Conservation (phyloP, 2,113 vertebrate genomes). For the Lathamus discolor region DNA sequence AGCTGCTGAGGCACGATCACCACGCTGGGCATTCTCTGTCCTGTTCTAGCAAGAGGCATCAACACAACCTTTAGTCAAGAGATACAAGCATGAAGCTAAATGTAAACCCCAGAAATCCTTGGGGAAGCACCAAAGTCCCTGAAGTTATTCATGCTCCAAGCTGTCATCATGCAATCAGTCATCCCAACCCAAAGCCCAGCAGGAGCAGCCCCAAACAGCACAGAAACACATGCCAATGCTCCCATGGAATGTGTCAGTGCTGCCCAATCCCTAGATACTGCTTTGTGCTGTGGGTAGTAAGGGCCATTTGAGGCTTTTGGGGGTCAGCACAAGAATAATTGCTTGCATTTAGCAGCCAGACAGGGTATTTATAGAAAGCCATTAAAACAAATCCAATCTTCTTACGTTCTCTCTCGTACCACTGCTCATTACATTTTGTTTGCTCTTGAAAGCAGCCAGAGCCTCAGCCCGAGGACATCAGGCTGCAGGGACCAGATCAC, state of each 20-base stretch:
- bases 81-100: neutral
- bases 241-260: neutral
- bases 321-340: neutral
- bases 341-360: neutral
- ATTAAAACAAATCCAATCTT: conserved; percentile 7
- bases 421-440: neutral
- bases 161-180: neutral
- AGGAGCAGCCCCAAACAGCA: neutral
- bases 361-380: conserved; percentile 21
- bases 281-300: neutral
- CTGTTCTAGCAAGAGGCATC: neutral
- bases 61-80: neutral
- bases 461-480: neutral
- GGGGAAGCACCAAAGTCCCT: neutral
- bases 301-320: neutral
- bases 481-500: neutral
- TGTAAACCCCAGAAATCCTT: neutral
- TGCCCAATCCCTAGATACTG: rapidly evolving
- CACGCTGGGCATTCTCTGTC: neutral
- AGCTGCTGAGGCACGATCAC: neutral
- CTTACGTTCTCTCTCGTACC: neutral
- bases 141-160: neutral
- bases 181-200: neutral
- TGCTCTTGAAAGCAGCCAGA: neutral
- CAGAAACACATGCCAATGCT: rapidly evolving